Evolutionary conservation across 2,888 invertebrate species (phyloP), one percentile per base, ranked within the genome.

Genomic region (Diaperis boleti): DNA sequence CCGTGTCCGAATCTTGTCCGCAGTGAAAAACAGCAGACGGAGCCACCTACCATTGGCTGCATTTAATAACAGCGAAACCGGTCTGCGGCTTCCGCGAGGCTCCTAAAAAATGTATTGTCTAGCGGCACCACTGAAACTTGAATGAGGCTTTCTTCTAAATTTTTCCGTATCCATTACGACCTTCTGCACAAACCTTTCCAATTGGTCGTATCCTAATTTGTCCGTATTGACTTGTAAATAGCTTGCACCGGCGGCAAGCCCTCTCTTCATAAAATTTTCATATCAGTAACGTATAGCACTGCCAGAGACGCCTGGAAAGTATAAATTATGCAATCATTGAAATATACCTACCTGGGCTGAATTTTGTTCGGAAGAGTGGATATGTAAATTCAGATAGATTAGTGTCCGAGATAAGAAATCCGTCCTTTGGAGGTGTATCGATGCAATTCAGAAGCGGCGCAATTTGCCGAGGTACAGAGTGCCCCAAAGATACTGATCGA

Each of bases 251-350:
- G 47, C 59, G 56, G 50, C 45, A 49, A 59, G 31, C 31, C 54
- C 39, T 15, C 39, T 13, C 59, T 50, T 65, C 49, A 68, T 72
- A 62, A 70, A 70, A 59, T 63, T 69, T 69, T 71, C 66, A 71
- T 67, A n/a, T 2, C 54, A 59, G 62, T 71, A 69, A 70, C 66
- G 68, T 62, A 67, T 63, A 54, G 33, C 47, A 45, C 60, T 44
- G 64, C 62, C 66, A 52, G 47, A 49, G 63, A 47, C 64, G 66
- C 50, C 66, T 65, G 55, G 44, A 42, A 54, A 54, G 56, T 62
- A 66, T 72, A 69, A 69, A 72, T 70, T 69, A 70, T 72, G 65
- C 67, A 69, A 64, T 69, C 67, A 50, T 29, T 61, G 59, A 67
- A 64, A 66, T 56, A 62, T 61, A 60, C 45, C 55, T 61, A 60